A percentile compares a stretch with the other conserved stretches of the same genome.
Evolutionary conservation across 1,140 invertebrate genomes (phyloP).

Genomic region (Zophobas morio): DNA sequence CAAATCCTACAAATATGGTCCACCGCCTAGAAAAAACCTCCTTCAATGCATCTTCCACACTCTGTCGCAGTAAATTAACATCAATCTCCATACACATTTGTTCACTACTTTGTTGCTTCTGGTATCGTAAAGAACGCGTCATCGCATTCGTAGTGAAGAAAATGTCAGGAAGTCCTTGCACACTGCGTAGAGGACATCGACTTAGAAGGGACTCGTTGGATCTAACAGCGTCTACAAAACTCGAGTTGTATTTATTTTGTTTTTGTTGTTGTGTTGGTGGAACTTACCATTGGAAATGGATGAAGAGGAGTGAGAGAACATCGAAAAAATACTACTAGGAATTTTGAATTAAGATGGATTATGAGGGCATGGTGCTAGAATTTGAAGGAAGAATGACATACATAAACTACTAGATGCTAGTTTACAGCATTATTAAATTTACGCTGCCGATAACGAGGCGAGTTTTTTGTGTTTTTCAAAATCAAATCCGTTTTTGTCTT

Average conservation of each 20-base stretch:
- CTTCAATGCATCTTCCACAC: not conserved
- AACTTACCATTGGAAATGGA: slow-evolving; percentile 1
- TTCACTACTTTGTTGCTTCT: not conserved
- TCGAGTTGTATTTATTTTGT: not conserved
- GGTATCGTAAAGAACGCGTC: not conserved
- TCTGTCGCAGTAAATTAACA: not conserved
- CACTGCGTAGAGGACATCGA: too few relatives aligned
- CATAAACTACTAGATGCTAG: too few relatives aligned
- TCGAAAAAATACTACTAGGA: slow-evolving; percentile 4
- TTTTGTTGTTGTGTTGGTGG: too few relatives aligned
- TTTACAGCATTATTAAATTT: too few relatives aligned
- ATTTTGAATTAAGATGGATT: not conserved
- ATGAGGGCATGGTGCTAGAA: not conserved
- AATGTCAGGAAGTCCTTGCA: slow-evolving; percentile 18
- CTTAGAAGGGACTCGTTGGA: too few relatives aligned
- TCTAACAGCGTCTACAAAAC: not conserved
- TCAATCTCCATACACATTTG: slow-evolving; percentile 15
- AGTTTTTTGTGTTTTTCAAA: slow-evolving; percentile 52
- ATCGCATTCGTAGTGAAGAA: not conserved
- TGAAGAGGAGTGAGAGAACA: not conserved
- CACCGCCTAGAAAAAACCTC: slow-evolving; percentile 6
- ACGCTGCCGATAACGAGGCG: not conserved
- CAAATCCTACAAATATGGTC: slow-evolving; percentile 64
- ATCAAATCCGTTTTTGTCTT: slow-evolving; percentile 61
- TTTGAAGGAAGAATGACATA: slow-evolving; percentile 10